Evolutionary conservation across 1,140 invertebrate species (phyloP).

Genomic region (Atta colombica): DNA sequence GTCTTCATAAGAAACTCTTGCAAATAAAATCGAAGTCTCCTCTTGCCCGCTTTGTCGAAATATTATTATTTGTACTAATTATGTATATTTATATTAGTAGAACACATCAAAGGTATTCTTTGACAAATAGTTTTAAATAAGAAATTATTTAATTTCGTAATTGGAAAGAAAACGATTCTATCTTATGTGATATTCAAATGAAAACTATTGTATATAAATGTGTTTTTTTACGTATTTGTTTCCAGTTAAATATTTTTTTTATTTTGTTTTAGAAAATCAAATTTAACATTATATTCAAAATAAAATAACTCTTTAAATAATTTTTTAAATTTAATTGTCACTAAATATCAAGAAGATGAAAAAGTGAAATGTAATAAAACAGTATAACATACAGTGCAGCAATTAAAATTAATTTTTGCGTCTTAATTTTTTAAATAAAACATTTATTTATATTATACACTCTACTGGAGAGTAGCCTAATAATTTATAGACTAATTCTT

Average conservation of each 20-base stretch:
- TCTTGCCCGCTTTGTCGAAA: background rate
- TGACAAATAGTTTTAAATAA: background rate
- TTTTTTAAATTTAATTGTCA: background rate
- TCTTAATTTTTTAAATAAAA: background rate
- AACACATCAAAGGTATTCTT: background rate
- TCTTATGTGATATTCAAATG: background rate
- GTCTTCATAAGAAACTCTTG: background rate
- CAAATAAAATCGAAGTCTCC: background rate
- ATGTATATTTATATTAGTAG: background rate
- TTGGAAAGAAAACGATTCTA: background rate
- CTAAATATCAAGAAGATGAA: background rate
- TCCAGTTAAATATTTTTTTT: background rate
- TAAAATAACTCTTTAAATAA: background rate
- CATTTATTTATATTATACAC: background rate
- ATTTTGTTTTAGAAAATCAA: background rate
- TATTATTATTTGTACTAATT: background rate
- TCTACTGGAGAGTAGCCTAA: background rate
- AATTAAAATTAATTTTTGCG: background rate
- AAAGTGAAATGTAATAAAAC: background rate
- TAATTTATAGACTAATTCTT: background rate
- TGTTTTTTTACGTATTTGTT: background rate
- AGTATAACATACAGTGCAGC: background rate
- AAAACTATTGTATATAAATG: background rate
- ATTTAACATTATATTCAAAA: background rate
- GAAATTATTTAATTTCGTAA: slow-evolving; percentile 3